phyloP scores from a whole-genome alignment of 2,888 invertebrate species.

The Cryptus armator region DNA sequence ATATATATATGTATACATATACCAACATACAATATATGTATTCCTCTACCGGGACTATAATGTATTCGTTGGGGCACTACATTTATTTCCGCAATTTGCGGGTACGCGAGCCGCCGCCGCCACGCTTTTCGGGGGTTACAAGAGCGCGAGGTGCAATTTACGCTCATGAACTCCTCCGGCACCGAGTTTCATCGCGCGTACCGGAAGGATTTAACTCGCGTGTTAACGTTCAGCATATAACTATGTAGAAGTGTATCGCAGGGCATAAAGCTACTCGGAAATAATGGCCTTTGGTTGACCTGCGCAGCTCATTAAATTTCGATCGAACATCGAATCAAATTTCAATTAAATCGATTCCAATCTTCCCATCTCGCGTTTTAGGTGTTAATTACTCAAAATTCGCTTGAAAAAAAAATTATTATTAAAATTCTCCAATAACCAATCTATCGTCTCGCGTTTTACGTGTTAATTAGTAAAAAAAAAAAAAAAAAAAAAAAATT shows the following conservation, averaged over 20 bases:
- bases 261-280: slow-evolving; percentile 46
- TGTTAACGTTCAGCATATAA: slow-evolving; percentile 45
- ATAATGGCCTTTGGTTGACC: slow-evolving; percentile 26
- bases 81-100: slow-evolving; percentile 73
- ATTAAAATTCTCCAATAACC: not conserved
- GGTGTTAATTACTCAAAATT: not conserved
- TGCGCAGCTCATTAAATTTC: slow-evolving; percentile 29
- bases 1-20: slow-evolving; percentile 29
- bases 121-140: slow-evolving; percentile 47
- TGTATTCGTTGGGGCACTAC: slow-evolving; percentile 70
- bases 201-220: slow-evolving; percentile 67
- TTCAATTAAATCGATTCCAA: not conserved
- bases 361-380: not conserved
- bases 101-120: slow-evolving; percentile 54
- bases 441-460: slow-evolving; percentile 9
- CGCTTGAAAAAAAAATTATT: not conserved
- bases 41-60: slow-evolving; percentile 67
- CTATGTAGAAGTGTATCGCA: slow-evolving; percentile 3
- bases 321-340: slow-evolving; percentile 14
- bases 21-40: slow-evolving; percentile 68
- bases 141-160: slow-evolving; percentile 68
- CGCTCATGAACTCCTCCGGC: slow-evolving; percentile 71
- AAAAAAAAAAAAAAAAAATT: slow-evolving; percentile 20
- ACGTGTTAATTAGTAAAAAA: slow-evolving; percentile 37
- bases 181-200: slow-evolving; percentile 44